Evolutionary conservation across 2,888 invertebrate species (phyloP).

Genomic region (Drosophila kokeensis): DNA sequence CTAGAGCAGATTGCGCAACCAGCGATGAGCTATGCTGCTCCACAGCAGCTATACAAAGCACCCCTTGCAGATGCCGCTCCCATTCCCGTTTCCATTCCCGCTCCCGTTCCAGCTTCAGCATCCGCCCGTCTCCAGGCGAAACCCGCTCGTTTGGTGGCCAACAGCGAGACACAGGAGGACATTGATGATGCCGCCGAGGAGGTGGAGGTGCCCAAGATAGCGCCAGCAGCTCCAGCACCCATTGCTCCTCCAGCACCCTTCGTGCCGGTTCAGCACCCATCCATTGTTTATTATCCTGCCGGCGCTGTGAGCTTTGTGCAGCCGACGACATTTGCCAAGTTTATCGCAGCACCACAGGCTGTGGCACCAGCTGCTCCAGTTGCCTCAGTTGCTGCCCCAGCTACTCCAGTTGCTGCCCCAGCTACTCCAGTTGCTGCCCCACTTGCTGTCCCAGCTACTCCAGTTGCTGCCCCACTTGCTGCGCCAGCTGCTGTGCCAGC

Average conservation of each 20-base stretch:
- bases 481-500: conserved; percentile 18
- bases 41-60: conserved; percentile 51
- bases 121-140: conserved; percentile 59
- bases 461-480: background rate
- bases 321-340: conserved; percentile 61
- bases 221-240: conserved; percentile 20
- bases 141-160: conserved; percentile 64
- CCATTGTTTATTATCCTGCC: conserved; percentile 75
- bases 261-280: conserved; percentile 38
- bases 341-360: conserved; percentile 50
- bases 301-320: conserved; percentile 76
- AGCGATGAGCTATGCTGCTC: conserved; percentile 56
- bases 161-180: conserved; percentile 73
- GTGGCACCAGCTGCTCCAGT: conserved; percentile 9
- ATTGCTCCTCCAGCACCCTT: conserved; percentile 15
- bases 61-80: conserved; percentile 23
- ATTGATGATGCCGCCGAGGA: conserved; percentile 72
- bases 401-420: conserved; percentile 4
- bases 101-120: conserved; percentile 8
- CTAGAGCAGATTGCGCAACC: conserved; percentile 52
- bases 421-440: conserved; percentile 2
- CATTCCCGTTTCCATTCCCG: background rate
- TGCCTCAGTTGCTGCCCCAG: conserved; percentile 25
- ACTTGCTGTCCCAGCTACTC: conserved; percentile 9
- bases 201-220: conserved; percentile 49